phyloP scores from a whole-genome alignment of 2,888 invertebrate genomes.

The Rhaphigaster nebulosa region DNA sequence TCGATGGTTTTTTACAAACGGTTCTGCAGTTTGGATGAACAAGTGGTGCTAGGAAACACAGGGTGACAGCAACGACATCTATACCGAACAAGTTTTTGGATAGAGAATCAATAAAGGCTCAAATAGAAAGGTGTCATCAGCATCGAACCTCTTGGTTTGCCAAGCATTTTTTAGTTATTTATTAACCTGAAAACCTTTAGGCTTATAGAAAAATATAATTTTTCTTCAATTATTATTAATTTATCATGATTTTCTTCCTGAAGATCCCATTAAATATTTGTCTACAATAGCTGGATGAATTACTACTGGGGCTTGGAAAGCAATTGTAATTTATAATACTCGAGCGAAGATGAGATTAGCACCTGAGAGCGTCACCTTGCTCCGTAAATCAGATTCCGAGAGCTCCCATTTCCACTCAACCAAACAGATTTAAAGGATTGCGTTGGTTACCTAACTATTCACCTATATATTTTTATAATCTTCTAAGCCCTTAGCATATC shows the following conservation, averaged over 20 bases:
- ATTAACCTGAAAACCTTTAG: too few relatives aligned
- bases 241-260: background rate
- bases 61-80: too few relatives aligned
- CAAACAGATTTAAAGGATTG: slow-evolving; percentile 3
- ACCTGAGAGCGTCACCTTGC: background rate
- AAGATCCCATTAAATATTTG: background rate
- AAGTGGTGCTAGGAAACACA: too few relatives aligned
- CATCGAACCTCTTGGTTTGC: too few relatives aligned
- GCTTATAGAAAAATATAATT: too few relatives aligned
- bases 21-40: too few relatives aligned
- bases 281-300: background rate
- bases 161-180: too few relatives aligned
- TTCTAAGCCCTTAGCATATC: background rate
- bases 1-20: too few relatives aligned
- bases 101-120: too few relatives aligned
- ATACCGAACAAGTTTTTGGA: too few relatives aligned
- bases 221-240: too few relatives aligned
- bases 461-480: background rate
- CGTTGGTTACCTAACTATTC: background rate
- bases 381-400: background rate
- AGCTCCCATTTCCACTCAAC: background rate
- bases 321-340: background rate
- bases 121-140: too few relatives aligned
- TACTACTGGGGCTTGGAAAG: background rate
- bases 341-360: background rate